Percentiles rank a stretch among this genome's conserved stretches.
Conservation (phyloP, 2,113 vertebrate genomes). For the Psephotus haematonotus region DNA sequence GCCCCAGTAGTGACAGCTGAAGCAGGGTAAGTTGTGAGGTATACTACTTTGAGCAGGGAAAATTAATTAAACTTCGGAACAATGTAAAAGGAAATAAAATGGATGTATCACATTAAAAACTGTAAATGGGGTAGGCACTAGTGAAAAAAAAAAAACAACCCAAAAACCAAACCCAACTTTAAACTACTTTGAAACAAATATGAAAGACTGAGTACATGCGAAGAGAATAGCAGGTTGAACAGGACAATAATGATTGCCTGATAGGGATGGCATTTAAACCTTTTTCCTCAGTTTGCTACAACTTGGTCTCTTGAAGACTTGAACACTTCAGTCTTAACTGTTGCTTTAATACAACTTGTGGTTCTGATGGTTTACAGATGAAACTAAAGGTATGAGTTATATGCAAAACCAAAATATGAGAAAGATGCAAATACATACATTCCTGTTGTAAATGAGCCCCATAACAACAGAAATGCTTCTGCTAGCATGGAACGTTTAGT, state of each 20-base stretch:
- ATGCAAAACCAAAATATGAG: not conserved
- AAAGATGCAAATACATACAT: not conserved
- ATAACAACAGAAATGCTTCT: not conserved
- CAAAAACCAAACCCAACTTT: not conserved
- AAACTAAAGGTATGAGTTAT: not conserved
- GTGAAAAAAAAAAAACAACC: not conserved
- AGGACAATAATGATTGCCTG: not conserved
- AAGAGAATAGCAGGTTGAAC: not conserved
- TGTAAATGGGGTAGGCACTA: not conserved
- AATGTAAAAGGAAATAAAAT: not conserved
- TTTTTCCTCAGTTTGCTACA: not conserved
- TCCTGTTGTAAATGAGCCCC: not conserved
- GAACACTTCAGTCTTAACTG: not conserved
- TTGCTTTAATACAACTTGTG: not conserved
- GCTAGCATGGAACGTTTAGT: not conserved
- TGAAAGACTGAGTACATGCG: not conserved
- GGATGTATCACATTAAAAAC: not conserved
- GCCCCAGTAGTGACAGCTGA: not conserved
- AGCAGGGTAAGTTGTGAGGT: not conserved
- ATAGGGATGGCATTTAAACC: fast-evolving
- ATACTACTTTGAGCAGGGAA: not conserved
- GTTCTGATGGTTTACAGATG: not conserved
- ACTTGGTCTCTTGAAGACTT: not conserved
- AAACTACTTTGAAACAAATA: not conserved
- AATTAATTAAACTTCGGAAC: not conserved